Percentiles rank a stretch among this genome's conserved stretches.
phyloP scores from a whole-genome alignment of 1,140 invertebrate species.

The Hydropsyche tenuis region DNA sequence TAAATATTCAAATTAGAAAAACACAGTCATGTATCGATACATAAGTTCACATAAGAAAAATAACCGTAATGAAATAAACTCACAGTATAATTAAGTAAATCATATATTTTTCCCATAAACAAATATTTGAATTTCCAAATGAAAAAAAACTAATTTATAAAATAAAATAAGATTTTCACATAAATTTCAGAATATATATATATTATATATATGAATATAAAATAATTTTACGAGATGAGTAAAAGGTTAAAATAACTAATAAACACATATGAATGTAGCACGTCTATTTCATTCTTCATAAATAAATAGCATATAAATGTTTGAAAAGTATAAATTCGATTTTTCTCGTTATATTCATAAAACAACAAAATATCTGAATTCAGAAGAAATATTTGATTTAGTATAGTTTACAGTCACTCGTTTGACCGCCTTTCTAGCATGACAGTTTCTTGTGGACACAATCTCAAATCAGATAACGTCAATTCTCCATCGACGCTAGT shows the following conservation, averaged over 20 bases:
- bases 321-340: constrained; percentile 2
- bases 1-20: too few species aligned
- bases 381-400: background rate
- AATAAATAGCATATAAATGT: constrained; percentile 20
- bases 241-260: too few species aligned
- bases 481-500: constrained; percentile 77
- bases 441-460: constrained; percentile 91
- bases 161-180: too few species aligned
- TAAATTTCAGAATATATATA: too few species aligned
- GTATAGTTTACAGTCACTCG: constrained; percentile 16
- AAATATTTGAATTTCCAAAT: too few species aligned
- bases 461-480: constrained; percentile 80
- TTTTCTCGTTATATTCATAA: constrained; percentile 2
- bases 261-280: background rate
- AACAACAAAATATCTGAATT: constrained; percentile 1
- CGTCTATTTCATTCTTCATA: background rate
- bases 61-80: background rate
- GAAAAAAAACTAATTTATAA: too few species aligned
- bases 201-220: too few species aligned
- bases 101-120: too few species aligned
- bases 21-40: background rate
- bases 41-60: background rate
- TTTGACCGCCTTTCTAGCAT: constrained; percentile 88
- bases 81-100: background rate
- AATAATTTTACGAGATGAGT: too few species aligned